phyloP scores from a whole-genome alignment of 2,888 invertebrate species.

The Cataglyphis cursor region DNA sequence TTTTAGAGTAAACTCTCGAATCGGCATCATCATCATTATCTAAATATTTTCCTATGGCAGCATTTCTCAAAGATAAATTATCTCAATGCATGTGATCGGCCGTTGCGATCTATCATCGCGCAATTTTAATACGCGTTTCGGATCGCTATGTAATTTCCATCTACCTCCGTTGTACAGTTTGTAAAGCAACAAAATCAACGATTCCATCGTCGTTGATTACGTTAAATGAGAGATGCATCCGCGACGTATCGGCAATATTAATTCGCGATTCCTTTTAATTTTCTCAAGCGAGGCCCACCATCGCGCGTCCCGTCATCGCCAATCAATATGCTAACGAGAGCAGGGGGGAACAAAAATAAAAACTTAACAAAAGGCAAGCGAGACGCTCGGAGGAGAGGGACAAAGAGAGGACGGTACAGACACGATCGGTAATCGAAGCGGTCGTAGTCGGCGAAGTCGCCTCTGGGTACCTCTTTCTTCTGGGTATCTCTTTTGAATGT shows the following conservation, averaged over 20 bases:
- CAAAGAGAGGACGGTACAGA: constrained; percentile 29
- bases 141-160: constrained; percentile 10
- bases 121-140: neutral
- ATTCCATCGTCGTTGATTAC: constrained; percentile 46
- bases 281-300: constrained; percentile 71
- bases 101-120: neutral
- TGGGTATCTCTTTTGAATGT: constrained; percentile 85
- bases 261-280: constrained; percentile 81
- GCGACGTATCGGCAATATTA: constrained; percentile 74
- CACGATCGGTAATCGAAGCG: constrained; percentile 77
- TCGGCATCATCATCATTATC: neutral
- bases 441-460: constrained; percentile 72
- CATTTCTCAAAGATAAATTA: neutral
- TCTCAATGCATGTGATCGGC: neutral
- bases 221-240: constrained; percentile 41
- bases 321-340: constrained; percentile 86
- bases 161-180: neutral
- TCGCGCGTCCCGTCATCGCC: constrained; percentile 84
- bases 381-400: constrained; percentile 10
- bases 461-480: constrained; percentile 72
- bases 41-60: neutral
- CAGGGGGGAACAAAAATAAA: constrained; percentile 34
- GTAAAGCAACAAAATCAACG: constrained; percentile 16
- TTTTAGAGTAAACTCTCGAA: constrained; percentile 12
- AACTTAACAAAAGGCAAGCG: constrained; percentile 48